Evolutionary conservation across 2,797 vertebrate genomes (phyloP), one percentile per base, ranked within the genome.

Genomic region (Toxotes lorentzi): DNA sequence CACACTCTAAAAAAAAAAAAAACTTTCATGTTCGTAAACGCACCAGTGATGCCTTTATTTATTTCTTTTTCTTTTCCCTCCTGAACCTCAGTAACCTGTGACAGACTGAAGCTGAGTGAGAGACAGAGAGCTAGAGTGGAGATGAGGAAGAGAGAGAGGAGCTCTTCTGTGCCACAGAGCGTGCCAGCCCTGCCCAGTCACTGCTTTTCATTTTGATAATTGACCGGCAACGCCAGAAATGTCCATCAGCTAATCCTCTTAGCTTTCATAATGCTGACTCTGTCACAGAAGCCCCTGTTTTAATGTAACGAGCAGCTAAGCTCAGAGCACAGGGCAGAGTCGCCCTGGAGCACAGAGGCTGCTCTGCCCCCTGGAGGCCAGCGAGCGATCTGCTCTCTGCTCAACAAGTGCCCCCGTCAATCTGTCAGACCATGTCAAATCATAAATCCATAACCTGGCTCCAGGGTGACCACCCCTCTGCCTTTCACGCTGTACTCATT

Each of bases 161-260:
- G 82, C 83, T 88, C 80, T 83, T 77, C 80, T 88, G 86, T 86
- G 85, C 78, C 88, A 85, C 74, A 47, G 87, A 89, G 88, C 83
- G 89, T 86, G 82, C 86, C 91, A 93, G 82, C 82, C 77, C 71
- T 90, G 86, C 83, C 91, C 92, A 87, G 90, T 90, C 90, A 78
- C 81, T 85, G 88, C 88, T 89, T 94, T 95, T 95, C 94, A 95
- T 95, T 95, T 93, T 89, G 92, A 95, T 95, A 95, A 95, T 95
- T 95, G 94, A 95, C 90, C 85, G 67, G 54, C 86, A 91, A 88
- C 77, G 88, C 86, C 93, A 95, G 93, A 94, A 94, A 92, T 91
- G 91, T 94, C 95, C 94, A 95, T 95, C 92, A 92, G 87, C 90
- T 94, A 95, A 96, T 96, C 95, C 95, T 95, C 94, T 96, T 95